Conservation (phyloP, 2,113 vertebrate species). For the Elephantulus edwardii region DNA sequence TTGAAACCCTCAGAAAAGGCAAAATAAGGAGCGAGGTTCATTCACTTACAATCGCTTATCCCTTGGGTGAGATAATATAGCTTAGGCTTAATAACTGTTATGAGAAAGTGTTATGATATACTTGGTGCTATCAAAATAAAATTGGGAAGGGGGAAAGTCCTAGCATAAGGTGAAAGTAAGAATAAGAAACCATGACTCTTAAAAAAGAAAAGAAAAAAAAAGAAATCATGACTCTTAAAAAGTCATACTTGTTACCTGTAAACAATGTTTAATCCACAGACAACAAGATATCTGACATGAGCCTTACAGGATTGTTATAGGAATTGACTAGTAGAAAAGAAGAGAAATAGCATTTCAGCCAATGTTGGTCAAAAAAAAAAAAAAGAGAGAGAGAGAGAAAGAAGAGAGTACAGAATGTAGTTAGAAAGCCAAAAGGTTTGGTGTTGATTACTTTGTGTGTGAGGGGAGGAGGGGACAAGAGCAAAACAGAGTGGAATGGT, state of each 20-base stretch:
- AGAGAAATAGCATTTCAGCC: background rate
- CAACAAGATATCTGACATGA: background rate
- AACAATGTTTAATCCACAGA: no score
- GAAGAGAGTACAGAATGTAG: background rate
- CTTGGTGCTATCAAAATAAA: slow-evolving; percentile 6
- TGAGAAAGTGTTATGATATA: background rate
- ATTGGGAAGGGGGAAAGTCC: background rate
- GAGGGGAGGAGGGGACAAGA: no score
- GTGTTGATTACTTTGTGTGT: no score
- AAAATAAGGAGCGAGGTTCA: no score
- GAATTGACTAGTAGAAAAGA: background rate
- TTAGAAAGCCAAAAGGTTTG: background rate
- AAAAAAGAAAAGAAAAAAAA: background rate
- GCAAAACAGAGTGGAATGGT: background rate
- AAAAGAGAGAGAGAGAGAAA: background rate
- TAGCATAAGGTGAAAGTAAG: background rate
- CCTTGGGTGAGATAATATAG: background rate
- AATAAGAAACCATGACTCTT: background rate
- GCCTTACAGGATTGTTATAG: background rate
- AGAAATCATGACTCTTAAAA: background rate
- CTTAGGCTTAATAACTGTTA: background rate
- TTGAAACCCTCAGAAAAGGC: no score
- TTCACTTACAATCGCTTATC: background rate
- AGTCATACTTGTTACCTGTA: no score
- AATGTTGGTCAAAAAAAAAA: background rate